Percentiles rank a stretch among this genome's conserved stretches.
phyloP scores from a whole-genome alignment of 2,113 vertebrate species.

The Speoplatyrhinus poulsoni region DNA sequence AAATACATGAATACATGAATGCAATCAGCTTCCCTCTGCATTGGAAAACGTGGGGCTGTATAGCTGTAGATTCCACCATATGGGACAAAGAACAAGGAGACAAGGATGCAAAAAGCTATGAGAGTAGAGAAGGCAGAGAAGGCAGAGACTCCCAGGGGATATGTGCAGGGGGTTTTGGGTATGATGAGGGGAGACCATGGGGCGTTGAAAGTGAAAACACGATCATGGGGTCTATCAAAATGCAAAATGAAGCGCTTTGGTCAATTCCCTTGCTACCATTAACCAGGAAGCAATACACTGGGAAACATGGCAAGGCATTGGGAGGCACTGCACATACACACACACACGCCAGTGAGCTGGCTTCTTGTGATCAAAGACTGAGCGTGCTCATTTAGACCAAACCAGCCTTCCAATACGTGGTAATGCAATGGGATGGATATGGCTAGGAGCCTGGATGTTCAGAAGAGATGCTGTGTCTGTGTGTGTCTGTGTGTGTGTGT shows the following conservation, averaged over 20 bases:
- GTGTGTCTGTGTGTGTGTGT: neutral
- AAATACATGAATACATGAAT: neutral
- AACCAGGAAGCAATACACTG: constrained; percentile 31
- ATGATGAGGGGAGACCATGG: constrained; percentile 20
- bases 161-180: constrained; percentile 1
- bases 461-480: neutral
- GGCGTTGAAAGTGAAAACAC: constrained; percentile 31
- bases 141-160: constrained; percentile 7
- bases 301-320: constrained; percentile 42
- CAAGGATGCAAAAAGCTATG: neutral
- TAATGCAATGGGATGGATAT: constrained; percentile 34
- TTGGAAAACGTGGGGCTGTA: neutral
- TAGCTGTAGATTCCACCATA: neutral
- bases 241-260: constrained; percentile 47
- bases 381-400: constrained; percentile 31
- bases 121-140: neutral
- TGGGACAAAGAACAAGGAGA: neutral
- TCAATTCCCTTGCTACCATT: constrained; percentile 34
- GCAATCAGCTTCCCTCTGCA: too few species aligned
- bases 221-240: constrained; percentile 49
- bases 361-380: constrained; percentile 51
- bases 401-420: constrained; percentile 30
- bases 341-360: constrained; percentile 5
- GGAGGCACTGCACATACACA: neutral
- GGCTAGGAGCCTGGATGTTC: neutral